Base-by-base conservation (phyloP, 1,140 invertebrate genomes). In the Megalonaias nervosa region DNA sequence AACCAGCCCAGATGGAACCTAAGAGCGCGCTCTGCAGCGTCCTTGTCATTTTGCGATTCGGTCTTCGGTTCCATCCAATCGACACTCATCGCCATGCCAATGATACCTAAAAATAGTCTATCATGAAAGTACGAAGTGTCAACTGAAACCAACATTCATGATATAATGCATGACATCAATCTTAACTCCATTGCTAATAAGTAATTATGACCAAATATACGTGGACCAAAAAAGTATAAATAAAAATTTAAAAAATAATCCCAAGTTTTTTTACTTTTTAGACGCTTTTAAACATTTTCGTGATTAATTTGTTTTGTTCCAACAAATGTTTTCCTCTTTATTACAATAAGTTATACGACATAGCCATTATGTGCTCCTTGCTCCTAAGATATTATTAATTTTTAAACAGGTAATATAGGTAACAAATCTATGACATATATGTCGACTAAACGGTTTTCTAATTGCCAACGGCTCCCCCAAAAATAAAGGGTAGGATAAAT, bases 1-100 rank as follows among this genome's bases (percentile, higher is more conserved):
- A 88, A 89, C 89, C 88, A 90, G 1, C 89, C 89, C 26, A 83
- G 65, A 26, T 77, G 75, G 71, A 90, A 90, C 57, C 88, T 71
- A 55, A 82, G 66, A 1, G 81, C 82, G 26, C 85, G 68, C 4
- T 82, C 80, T 11, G 81, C 62, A 9, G 86, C 84, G 4, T 74
- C 81, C 38, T 82, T 78, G 31, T 86, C 82, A 15, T 68, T 78
- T 26, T 73, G 67, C 11, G 67, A 67, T 17, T 66, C 26, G 56
- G 85, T 81, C 55, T 81, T 84, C 56, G 86, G 81, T 23, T 82
- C 67, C 61, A 79, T 74, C 86, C 86, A 86, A 26, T 84, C 80
- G 21, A 79, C 78, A 58, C 80, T 77, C 14, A 90, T 65, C 16
- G 77, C 72, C 23, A 90, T 86, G 16, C 88, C 87, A 56, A 87